A percentile compares a stretch with the other conserved stretches of the same genome.
These are phyloP conservation scores for Spinus pinus DNA, from an alignment of 2,797 vertebrate genomes.

Conservation along the genomic window DNA sequence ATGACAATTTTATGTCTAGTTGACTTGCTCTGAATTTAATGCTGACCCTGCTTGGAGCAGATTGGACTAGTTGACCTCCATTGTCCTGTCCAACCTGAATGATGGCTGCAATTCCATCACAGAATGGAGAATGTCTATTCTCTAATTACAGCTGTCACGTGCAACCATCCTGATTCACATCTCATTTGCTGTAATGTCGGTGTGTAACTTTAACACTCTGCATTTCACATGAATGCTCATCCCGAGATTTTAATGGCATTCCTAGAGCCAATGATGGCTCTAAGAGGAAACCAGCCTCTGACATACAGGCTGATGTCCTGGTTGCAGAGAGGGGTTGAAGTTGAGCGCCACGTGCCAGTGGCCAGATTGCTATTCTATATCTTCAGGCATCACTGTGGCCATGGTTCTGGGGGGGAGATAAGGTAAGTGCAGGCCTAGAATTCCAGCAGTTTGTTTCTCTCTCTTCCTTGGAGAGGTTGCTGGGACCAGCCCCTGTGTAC, in stretches of 20 bases:
- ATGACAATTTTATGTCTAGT: not conserved
- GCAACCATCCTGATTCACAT: not conserved
- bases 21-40: not conserved
- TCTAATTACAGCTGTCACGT: not conserved
- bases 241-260: not conserved
- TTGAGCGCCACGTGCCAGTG: fast-evolving
- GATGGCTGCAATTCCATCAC: not conserved
- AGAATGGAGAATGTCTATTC: not conserved
- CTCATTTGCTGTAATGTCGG: not conserved
- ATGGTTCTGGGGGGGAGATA: not conserved
- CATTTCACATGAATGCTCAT: not conserved
- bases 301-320: not conserved
- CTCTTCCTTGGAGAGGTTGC: not conserved
- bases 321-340: not conserved
- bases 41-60: not conserved
- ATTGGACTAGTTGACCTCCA: not conserved
- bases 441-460: not conserved
- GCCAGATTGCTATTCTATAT: not conserved
- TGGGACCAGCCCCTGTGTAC: not conserved
- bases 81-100: not conserved
- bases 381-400: not conserved
- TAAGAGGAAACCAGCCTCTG: not conserved
- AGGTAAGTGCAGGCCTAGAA: not conserved
- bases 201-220: not conserved
- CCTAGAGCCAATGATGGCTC: fast-evolving